Evolutionary conservation across 2,113 vertebrate species (phyloP).

Genomic region (Girardinichthys multiradiatus): DNA sequence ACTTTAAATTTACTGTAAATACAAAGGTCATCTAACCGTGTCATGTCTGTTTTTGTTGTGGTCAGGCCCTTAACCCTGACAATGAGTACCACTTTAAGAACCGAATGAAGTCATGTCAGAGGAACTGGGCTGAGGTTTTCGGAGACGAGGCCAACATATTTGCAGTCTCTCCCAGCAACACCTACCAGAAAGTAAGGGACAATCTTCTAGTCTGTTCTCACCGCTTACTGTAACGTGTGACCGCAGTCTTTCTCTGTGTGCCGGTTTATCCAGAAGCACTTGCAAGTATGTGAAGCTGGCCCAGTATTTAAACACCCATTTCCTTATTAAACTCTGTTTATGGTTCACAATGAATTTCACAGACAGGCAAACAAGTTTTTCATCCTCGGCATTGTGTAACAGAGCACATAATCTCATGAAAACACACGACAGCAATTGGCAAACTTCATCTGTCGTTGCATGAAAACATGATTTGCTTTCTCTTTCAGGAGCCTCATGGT

Average conservation of each 20-base stretch:
- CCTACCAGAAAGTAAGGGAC: constrained; percentile 88
- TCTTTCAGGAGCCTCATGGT: constrained; percentile 94
- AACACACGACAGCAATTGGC: constrained; percentile 59
- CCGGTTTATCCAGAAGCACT: not conserved
- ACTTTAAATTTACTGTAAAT: not conserved
- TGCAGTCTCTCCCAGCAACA: constrained; percentile 90
- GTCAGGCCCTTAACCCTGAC: constrained; percentile 96
- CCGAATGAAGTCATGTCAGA: constrained; percentile 95
- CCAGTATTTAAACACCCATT: constrained; percentile 7
- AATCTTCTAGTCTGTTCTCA: not conserved
- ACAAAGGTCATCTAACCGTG: not conserved
- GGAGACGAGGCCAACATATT: constrained; percentile 93
- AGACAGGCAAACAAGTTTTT: constrained; percentile 4
- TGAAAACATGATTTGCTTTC: constrained; percentile 17
- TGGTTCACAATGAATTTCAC: not conserved
- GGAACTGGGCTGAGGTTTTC: constrained; percentile 97
- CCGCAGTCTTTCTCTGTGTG: not conserved
- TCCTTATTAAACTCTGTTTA: constrained; percentile 39
- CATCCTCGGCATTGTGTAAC: constrained; percentile 31
- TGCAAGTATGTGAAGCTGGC: not conserved
- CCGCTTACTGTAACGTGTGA: not conserved
- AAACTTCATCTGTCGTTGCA: constrained; percentile 2
- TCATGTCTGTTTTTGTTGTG: constrained; percentile 11
- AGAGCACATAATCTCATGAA: constrained; percentile 19
- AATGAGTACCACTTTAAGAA: constrained; percentile 99